Evolutionary conservation across 2,797 vertebrate species (phyloP).

Genomic region (Gobio occitaniae): DNA sequence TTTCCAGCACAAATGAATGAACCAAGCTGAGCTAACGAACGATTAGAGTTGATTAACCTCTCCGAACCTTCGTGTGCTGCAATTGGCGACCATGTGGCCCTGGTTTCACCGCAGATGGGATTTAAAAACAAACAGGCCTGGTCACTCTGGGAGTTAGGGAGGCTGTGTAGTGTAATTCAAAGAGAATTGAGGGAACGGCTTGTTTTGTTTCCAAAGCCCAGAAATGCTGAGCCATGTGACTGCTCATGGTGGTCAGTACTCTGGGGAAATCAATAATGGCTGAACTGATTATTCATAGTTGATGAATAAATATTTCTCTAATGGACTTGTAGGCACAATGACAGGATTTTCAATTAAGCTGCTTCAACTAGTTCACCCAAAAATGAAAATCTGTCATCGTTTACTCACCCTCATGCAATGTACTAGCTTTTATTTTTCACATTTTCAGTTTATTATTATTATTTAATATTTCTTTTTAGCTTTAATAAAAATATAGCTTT

Average conservation of each 20-base stretch:
- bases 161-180: conserved; percentile 48
- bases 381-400: background rate
- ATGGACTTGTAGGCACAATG: background rate
- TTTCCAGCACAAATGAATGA: conserved; percentile 11
- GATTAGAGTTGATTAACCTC: conserved; percentile 8
- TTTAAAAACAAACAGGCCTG: conserved; percentile 61
- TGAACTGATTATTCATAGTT: conserved; percentile 45
- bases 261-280: conserved; percentile 53
- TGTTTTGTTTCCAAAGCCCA: conserved; percentile 57
- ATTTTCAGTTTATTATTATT: background rate
- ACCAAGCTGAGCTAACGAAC: background rate
- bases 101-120: conserved; percentile 55
- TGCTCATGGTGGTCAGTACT: conserved; percentile 26
- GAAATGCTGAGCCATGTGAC: conserved; percentile 45
- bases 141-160: conserved; percentile 46
- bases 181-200: conserved; percentile 47
- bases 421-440: background rate
- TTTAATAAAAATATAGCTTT: background rate
- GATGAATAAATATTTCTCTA: conserved; percentile 14
- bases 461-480: background rate
- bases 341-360: conserved; percentile 20
- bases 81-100: conserved; percentile 45
- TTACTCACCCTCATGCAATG: background rate
- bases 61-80: background rate
- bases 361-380: background rate